Percentiles rank a stretch among this genome's conserved stretches.
Conservation (phyloP, 2,888 invertebrate species). For the Ctenicera cuprea region DNA sequence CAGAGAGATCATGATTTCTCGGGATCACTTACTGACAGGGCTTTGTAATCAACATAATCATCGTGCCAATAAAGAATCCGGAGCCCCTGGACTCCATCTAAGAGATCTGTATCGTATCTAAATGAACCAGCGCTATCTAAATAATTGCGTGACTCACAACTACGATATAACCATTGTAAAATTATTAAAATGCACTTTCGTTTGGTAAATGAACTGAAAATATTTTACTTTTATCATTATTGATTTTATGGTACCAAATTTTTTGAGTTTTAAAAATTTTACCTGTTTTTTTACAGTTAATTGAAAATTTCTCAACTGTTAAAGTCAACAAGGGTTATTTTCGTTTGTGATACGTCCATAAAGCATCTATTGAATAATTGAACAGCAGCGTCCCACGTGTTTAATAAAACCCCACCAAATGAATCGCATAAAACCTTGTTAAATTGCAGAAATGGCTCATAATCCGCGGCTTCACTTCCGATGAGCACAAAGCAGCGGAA, state of each 20-base stretch:
- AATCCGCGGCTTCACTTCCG: constrained; percentile 52
- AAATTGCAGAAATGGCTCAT: constrained; percentile 1
- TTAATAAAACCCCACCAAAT: neutral
- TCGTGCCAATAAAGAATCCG: constrained; percentile 38
- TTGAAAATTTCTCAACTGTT: too few relatives aligned
- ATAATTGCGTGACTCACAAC: neutral
- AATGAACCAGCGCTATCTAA: neutral
- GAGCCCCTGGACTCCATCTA: constrained; percentile 15
- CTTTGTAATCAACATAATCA: constrained; percentile 36
- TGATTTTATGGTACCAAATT: too few relatives aligned
- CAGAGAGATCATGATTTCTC: constrained; percentile 35
- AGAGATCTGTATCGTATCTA: constrained; percentile 28
- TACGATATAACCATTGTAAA: too few relatives aligned
- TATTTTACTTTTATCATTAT: too few relatives aligned
- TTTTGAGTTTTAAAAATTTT: too few relatives aligned
- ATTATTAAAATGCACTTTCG: too few relatives aligned
- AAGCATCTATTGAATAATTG: too few relatives aligned
- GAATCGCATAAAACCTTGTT: neutral
- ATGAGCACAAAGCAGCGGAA: constrained; percentile 64
- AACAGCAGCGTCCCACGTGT: too few relatives aligned
- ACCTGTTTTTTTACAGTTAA: too few relatives aligned
- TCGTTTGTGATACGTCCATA: too few relatives aligned
- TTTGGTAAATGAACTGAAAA: too few relatives aligned
- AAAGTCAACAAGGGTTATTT: too few relatives aligned
- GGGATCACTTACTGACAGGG: constrained; percentile 40